These are phyloP conservation scores for Leucosticte australis DNA, from an alignment of 2,113 vertebrate genomes.

Conservation along the genomic window DNA sequence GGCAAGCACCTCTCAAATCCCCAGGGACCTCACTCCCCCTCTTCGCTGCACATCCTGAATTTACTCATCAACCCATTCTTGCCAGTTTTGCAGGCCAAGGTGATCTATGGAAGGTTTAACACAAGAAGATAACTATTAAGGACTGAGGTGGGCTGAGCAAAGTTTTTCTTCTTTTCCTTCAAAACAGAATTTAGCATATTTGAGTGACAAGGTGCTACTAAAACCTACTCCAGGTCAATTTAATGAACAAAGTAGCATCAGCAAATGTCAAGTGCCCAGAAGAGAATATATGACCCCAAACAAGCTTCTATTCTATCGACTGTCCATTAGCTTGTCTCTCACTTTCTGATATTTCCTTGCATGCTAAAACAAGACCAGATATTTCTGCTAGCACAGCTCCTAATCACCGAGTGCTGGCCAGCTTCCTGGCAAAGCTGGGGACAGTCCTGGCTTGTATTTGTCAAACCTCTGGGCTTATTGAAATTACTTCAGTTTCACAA, in stretches of 20 bases:
- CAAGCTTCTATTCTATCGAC: neutral
- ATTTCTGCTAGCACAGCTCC: neutral
- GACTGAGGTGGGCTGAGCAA: neutral
- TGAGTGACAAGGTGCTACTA: neutral
- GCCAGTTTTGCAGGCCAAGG: neutral
- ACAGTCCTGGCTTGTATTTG: neutral
- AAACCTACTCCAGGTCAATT: neutral
- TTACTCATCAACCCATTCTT: neutral
- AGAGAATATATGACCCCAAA: neutral
- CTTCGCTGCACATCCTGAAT: neutral
- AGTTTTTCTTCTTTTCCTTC: neutral
- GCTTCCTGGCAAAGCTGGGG: neutral
- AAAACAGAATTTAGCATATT: neutral
- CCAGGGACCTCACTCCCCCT: neutral
- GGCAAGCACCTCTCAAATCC: neutral
- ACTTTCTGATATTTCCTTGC: neutral
- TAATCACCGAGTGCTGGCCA: neutral
- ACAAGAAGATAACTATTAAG: neutral
- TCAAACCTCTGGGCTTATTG: neutral
- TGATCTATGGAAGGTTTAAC: neutral
- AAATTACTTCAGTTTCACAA: neutral
- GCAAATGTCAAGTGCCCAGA: neutral
- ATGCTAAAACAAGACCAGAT: neutral
- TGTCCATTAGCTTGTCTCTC: neutral
- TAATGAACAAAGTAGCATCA: neutral